These are phyloP conservation scores for Potamarius usumacintae DNA, from an alignment of 2,113 vertebrate genomes.

Conservation along the genomic window DNA sequence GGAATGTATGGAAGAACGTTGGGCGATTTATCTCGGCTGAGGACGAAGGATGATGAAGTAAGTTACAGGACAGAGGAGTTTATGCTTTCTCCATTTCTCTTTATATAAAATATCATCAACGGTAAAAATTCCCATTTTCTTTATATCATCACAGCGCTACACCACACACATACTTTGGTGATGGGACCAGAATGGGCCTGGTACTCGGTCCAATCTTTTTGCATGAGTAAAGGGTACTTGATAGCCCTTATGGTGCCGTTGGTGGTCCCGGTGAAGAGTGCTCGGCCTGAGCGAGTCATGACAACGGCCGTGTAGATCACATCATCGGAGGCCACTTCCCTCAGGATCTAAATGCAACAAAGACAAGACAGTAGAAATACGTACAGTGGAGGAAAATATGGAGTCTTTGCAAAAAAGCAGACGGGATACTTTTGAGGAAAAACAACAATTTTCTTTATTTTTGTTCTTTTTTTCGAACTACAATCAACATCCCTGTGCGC, in stretches of 20 bases:
- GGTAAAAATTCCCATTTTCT: not conserved
- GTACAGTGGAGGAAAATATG: not conserved
- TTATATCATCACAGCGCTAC: not conserved
- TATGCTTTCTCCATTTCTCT: not conserved
- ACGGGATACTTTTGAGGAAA: not conserved
- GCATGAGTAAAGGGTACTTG: constrained; percentile 82
- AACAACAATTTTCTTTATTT: not conserved
- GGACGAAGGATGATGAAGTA: too few relatives aligned
- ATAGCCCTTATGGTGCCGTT: constrained; percentile 81
- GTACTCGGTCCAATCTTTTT: constrained; percentile 83
- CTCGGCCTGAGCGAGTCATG: constrained; percentile 80
- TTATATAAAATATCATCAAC: not conserved
- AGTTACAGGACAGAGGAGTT: not conserved
- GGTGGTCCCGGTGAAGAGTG: constrained; percentile 87
- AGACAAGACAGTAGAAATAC: not conserved
- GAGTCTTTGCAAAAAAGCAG: not conserved
- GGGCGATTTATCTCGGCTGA: too few relatives aligned
- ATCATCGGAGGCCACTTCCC: constrained; percentile 76
- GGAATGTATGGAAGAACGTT: too few relatives aligned
- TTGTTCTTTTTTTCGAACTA: not conserved
- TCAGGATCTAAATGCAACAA: constrained; percentile 74
- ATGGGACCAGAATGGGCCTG: constrained; percentile 86
- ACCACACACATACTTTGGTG: constrained; percentile 78
- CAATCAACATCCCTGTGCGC: not conserved
- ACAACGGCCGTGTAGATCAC: constrained; percentile 77